A percentile compares a stretch with the other conserved stretches of the same genome.
Evolutionary conservation across 2,113 vertebrate genomes (phyloP).

Genomic region (Barbus barbus): DNA sequence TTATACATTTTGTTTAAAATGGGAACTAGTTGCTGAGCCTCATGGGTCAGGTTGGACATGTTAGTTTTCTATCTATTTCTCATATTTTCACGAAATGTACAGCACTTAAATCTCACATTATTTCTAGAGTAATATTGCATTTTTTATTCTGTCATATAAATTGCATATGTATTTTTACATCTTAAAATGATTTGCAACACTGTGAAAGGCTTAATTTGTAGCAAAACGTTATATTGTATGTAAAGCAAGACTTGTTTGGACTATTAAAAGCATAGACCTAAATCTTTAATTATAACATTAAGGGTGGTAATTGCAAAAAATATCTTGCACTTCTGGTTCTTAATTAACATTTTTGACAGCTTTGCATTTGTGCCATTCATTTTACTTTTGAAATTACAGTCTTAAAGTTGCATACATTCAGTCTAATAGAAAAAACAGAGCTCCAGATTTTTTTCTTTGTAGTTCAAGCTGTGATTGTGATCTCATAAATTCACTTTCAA

Average conservation of each 20-base stretch:
- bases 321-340: neutral
- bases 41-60: constrained; percentile 50
- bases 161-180: neutral
- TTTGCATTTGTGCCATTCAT: neutral
- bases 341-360: neutral
- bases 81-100: neutral
- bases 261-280: neutral
- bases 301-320: neutral
- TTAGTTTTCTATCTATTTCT: neutral
- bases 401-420: neutral
- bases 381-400: neutral
- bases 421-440: neutral
- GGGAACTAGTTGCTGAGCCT: constrained; percentile 61
- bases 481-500: constrained; percentile 5
- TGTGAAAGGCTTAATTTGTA: neutral
- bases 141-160: neutral
- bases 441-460: too few species aligned
- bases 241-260: neutral
- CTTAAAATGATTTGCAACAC: neutral
- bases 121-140: neutral
- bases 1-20: constrained; percentile 58
- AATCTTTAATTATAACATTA: neutral
- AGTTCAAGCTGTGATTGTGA: neutral
- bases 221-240: neutral
- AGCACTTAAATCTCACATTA: neutral